These are phyloP conservation scores for Cheilosia grossa DNA, from an alignment of 2,888 invertebrate species.

Conservation along the genomic window DNA sequence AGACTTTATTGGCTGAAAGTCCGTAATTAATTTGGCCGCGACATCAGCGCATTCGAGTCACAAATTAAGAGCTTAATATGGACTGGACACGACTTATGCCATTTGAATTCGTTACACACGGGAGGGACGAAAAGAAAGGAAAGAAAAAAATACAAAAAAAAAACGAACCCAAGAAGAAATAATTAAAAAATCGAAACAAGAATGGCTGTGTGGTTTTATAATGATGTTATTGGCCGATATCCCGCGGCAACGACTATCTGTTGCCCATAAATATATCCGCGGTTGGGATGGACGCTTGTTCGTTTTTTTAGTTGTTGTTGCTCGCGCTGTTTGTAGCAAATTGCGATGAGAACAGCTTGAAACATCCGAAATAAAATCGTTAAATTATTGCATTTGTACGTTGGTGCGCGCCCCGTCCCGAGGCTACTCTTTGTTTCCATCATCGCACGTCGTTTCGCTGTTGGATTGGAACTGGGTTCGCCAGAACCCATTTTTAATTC, in stretches of 20 bases:
- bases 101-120: constrained; percentile 44
- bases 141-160: background rate
- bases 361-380: constrained; percentile 69
- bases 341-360: constrained; percentile 69
- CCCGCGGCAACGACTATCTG: constrained; percentile 65
- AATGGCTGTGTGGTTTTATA: constrained; percentile 71
- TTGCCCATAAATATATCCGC: constrained; percentile 58
- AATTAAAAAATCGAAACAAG: constrained; percentile 50
- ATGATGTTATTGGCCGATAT: constrained; percentile 74
- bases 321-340: constrained; percentile 33
- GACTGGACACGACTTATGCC: constrained; percentile 72
- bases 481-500: constrained; percentile 73
- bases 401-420: constrained; percentile 13
- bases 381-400: constrained; percentile 66
- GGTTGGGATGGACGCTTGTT: constrained; percentile 20
- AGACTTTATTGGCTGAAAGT: constrained; percentile 69
- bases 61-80: constrained; percentile 75
- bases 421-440: constrained; percentile 51
- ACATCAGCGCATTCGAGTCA: constrained; percentile 71
- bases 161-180: constrained; percentile 13
- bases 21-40: constrained; percentile 68
- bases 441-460: constrained; percentile 24
- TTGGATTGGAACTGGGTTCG: constrained; percentile 44
- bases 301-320: background rate
- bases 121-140: background rate